A percentile compares a stretch with the other conserved stretches of the same genome.
Evolutionary conservation across 1,140 invertebrate species (phyloP).

Genomic region (Drosophila teissieri): DNA sequence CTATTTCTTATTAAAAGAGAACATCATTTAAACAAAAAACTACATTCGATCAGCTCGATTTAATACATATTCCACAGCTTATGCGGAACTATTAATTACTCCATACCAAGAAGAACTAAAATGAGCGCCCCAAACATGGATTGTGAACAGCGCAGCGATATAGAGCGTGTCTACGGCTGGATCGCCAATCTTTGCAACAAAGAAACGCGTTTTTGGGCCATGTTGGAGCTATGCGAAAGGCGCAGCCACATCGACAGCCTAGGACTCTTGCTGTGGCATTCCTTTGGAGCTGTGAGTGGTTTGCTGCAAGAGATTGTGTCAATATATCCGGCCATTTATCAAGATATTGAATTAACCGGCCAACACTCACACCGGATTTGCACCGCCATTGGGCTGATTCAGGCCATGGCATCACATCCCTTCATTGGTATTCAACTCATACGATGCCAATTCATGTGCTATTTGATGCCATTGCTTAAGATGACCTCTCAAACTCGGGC

Average conservation of each 20-base stretch:
- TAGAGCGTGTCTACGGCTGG: constrained; percentile 31
- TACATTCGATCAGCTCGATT: neutral
- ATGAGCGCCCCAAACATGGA: constrained; percentile 4
- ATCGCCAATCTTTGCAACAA: constrained; percentile 37
- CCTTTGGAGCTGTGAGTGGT: constrained; percentile 41
- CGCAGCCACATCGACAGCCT: constrained; percentile 19
- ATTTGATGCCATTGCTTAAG: constrained; percentile 38
- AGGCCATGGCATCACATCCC: constrained; percentile 36
- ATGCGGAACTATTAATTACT: neutral
- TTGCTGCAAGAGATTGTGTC: constrained; percentile 43
- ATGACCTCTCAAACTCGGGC: constrained; percentile 26
- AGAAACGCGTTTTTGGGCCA: constrained; percentile 24
- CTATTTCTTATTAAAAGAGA: too few relatives aligned
- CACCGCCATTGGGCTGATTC: constrained; percentile 42
- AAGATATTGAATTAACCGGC: constrained; percentile 11
- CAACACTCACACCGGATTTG: constrained; percentile 43
- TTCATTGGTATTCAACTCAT: constrained; percentile 22
- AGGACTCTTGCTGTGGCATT: constrained; percentile 44
- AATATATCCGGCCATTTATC: constrained; percentile 20
- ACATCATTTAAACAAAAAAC: too few relatives aligned
- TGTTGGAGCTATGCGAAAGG: constrained; percentile 44
- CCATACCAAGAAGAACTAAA: too few relatives aligned
- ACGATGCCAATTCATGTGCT: constrained; percentile 36
- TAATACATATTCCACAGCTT: neutral
- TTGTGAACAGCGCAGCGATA: constrained; percentile 14